Base-by-base conservation (phyloP, 2,797 vertebrate species). In the Novumbra hubbsi region DNA sequence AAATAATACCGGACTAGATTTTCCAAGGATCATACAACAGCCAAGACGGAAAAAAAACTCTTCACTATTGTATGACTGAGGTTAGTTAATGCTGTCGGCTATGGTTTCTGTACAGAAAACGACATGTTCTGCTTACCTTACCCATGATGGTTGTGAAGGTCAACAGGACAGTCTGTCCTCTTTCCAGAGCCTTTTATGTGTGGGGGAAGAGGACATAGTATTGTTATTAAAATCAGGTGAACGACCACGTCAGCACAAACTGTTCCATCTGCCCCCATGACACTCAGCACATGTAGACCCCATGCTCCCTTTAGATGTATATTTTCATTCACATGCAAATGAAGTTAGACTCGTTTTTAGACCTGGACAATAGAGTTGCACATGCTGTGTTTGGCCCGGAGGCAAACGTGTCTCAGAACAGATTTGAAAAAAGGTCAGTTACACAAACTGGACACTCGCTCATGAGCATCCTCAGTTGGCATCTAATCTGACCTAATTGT, bases 171-270 rank as follows among this genome's bases (percentile, higher is more conserved):
- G 45, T 38, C 67, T 73, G 64, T 62, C 62, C 76, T 19, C 16
- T 7, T 63, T 17, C 62, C 41, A 28, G 57, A 68, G 72, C 73
- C 76, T 75, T 81, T 81, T 81, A 77, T 77, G 60, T 73, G 73
- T 60, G 24, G 14, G 60, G 75, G 62, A 66, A 69, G 55, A 45
- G 45, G 48, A 38, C n/a, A 4, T 57, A 73, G 76, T 67, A 71
- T 81, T 78, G 76, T 81, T 55, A 76, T 73, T 71, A 62, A 68
- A 78, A 78, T 73, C 68, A 69, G 62, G 41, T 45, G 69, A 70
- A 52, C 63, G 38, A 69, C 60, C 60, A 27, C 30, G 76, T 80
- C 79, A 80, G 79, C 79, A 76, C 48, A 75, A 75, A 64, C 17
- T 19, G 38, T 72, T 68, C 30, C 49, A 60, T 60, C 55, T 62